Conservation (phyloP, 2,113 vertebrate species). For the Pantherophis guttatus region DNA sequence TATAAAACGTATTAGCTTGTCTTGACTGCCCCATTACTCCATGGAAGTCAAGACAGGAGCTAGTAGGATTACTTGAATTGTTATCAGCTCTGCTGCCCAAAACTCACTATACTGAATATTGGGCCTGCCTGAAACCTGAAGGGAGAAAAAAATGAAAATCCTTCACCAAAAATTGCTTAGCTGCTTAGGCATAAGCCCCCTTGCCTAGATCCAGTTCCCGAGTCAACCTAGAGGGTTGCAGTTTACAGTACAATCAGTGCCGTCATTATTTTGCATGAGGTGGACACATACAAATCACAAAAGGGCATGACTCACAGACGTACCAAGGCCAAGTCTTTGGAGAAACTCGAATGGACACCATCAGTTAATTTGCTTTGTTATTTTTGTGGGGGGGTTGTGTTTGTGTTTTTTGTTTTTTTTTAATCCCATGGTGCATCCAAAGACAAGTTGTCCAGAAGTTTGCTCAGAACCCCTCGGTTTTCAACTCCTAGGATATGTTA, state of each 20-base stretch:
- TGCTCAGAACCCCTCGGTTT: constrained; percentile 69
- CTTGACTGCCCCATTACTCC: neutral
- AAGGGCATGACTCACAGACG: constrained; percentile 70
- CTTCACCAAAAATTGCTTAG: neutral
- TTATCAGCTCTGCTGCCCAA: neutral
- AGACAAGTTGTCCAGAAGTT: constrained; percentile 73
- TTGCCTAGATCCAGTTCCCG: constrained; percentile 40
- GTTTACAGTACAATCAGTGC: constrained; percentile 60
- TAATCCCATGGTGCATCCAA: constrained; percentile 73
- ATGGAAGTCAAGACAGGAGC: neutral
- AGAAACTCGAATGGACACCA: constrained; percentile 69
- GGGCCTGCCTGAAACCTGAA: neutral
- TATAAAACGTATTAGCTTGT: neutral
- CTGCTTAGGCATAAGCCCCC: constrained; percentile 19
- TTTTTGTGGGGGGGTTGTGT: constrained; percentile 56
- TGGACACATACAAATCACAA: constrained; percentile 65
- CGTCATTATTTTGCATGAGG: constrained; percentile 60
- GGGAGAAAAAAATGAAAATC: neutral
- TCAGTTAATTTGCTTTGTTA: constrained; percentile 69
- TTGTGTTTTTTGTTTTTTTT: constrained; percentile 53
- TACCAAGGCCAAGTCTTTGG: constrained; percentile 70
- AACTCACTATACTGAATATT: neutral
- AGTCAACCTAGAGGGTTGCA: constrained; percentile 53
- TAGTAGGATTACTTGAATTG: neutral
- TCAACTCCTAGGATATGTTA: constrained; percentile 70